phyloP scores from a whole-genome alignment of 2,113 vertebrate genomes.

The Stictonetta naevosa region DNA sequence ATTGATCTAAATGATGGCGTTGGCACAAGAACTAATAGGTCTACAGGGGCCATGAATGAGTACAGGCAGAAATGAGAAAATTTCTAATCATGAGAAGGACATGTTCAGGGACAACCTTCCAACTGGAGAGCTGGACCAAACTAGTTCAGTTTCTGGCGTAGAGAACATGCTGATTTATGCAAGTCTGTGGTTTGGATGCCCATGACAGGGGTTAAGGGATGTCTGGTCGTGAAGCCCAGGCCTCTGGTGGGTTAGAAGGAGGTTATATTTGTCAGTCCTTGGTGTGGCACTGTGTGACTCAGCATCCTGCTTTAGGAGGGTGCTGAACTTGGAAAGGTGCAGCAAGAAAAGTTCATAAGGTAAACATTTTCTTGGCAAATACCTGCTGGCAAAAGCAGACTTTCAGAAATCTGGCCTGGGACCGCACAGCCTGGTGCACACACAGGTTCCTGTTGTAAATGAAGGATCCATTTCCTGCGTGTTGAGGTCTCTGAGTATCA shows the following conservation, averaged over 20 bases:
- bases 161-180: neutral
- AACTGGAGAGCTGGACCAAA: neutral
- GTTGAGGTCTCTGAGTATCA: neutral
- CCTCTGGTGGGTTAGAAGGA: neutral
- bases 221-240: neutral
- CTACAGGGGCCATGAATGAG: conserved; percentile 5
- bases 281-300: neutral
- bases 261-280: neutral
- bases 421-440: neutral
- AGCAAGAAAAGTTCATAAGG: neutral
- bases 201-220: fast-evolving
- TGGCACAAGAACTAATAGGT: conserved; percentile 49
- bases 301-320: fast-evolving
- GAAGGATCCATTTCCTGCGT: neutral
- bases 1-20: conserved; percentile 1
- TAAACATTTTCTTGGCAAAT: neutral
- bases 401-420: neutral
- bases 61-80: conserved; percentile 32
- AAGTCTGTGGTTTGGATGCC: neutral
- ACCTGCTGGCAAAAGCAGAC: neutral
- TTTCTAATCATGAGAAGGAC: conserved; percentile 6
- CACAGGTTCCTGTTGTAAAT: neutral
- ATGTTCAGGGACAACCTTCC: neutral
- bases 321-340: neutral
- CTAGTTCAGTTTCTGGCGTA: neutral